These are phyloP conservation scores for Stichodactyla mertensii DNA, from an alignment of 64 coral and sea anemone genomes.

Conservation along the genomic window DNA sequence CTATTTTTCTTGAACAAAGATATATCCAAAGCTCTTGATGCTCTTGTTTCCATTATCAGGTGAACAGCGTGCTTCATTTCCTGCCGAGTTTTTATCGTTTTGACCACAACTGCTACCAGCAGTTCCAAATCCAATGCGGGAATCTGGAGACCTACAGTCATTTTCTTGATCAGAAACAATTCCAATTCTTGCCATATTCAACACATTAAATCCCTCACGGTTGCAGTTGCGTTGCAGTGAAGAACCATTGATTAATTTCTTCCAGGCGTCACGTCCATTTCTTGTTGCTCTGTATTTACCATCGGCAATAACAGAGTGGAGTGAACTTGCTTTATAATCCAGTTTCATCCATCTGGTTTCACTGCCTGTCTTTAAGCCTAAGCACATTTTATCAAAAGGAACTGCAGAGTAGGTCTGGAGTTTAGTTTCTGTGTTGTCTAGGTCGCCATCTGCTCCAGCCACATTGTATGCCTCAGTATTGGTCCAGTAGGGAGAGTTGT, in stretches of 20 bases:
- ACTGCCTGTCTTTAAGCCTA: not conserved
- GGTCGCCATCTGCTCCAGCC: not conserved
- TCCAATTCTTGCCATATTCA: not conserved
- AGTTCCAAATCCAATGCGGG: not conserved
- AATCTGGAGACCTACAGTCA: not conserved
- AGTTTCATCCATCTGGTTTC: not conserved
- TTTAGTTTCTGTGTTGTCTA: slow-evolving; percentile 8
- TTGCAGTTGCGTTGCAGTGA: slow-evolving; percentile 6
- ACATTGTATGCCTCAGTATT: not conserved
- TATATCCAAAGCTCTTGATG: slow-evolving; percentile 1
- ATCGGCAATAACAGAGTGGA: slow-evolving; percentile 4
- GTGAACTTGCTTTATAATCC: not conserved
- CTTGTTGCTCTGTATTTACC: not conserved
- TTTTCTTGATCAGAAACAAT: slow-evolving; percentile 1
- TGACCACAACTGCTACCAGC: not conserved
- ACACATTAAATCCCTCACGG: not conserved
- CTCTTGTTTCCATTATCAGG: not conserved
- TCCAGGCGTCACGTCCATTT: not conserved
- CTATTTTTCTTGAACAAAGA: not conserved
- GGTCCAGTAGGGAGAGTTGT: not conserved
- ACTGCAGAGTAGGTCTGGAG: not conserved
- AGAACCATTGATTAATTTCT: not conserved
- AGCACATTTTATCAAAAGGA: not conserved
- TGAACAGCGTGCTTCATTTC: not conserved
- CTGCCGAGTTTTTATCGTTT: not conserved